A percentile compares a stretch with the other conserved stretches of the same genome.
Conservation (phyloP, 2,113 vertebrate species). For the Ursus arctos region DNA sequence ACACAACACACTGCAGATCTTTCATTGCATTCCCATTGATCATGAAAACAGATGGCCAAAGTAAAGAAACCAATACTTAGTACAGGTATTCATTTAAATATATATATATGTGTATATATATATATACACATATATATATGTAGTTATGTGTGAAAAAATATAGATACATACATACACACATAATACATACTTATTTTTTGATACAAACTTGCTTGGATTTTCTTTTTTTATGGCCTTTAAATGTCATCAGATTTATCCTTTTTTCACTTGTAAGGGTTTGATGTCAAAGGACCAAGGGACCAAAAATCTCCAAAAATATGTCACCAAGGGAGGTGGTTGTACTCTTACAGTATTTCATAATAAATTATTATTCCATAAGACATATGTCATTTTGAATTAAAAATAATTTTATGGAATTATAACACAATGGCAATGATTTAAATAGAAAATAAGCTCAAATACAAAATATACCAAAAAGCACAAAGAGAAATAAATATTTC, state of each 20-base stretch:
- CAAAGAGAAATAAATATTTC: neutral
- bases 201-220: constrained; percentile 2
- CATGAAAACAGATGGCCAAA: constrained; percentile 11
- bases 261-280: constrained; percentile 53
- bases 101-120: neutral
- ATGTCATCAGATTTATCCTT: neutral
- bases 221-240: constrained; percentile 34
- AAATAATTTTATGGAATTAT: neutral
- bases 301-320: neutral
- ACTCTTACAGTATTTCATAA: neutral
- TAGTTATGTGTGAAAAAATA: no score
- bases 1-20: rapidly evolving
- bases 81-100: neutral
- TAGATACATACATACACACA: neutral
- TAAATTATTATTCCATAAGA: neutral
- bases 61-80: constrained; percentile 39
- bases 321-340: neutral
- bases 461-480: neutral
- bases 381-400: neutral
- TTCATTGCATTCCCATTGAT: neutral
- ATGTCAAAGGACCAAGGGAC: neutral
- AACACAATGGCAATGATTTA: neutral
- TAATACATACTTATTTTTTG: neutral
- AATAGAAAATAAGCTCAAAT: neutral
- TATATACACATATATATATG: neutral